Conservation (phyloP, 2,113 vertebrate species). For the Salminus brasiliensis region DNA sequence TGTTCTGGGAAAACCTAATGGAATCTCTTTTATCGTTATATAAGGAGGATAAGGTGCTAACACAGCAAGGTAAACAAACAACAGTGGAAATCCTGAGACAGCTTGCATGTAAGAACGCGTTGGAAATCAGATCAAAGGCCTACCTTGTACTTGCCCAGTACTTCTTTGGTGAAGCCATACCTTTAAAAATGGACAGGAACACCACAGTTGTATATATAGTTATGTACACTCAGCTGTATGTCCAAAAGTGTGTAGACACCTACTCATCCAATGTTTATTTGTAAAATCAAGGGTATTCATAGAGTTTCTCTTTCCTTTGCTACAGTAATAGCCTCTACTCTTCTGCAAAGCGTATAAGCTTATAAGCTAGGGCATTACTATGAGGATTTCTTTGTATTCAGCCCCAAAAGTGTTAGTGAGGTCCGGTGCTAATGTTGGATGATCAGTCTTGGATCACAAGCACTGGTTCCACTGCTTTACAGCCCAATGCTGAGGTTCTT, state of each 20-base stretch:
- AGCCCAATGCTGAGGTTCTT: too few relatives aligned
- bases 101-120: neutral
- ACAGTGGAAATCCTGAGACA: neutral
- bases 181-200: slow-evolving; percentile 66
- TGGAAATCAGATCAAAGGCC: slow-evolving; percentile 10
- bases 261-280: neutral
- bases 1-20: neutral
- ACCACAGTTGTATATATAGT: neutral
- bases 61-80: neutral
- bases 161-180: slow-evolving; percentile 94
- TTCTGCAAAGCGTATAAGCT: neutral
- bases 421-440: neutral
- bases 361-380: neutral
- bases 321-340: neutral
- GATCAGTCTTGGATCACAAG: too few relatives aligned
- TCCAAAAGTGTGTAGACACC: neutral
- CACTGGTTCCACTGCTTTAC: too few relatives aligned
- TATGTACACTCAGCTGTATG: neutral
- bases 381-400: neutral
- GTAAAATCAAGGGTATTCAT: neutral
- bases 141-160: slow-evolving; percentile 92
- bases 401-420: neutral
- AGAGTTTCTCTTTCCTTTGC: neutral
- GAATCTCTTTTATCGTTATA: neutral
- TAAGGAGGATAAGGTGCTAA: slow-evolving; percentile 16